These are phyloP conservation scores for Sitta europaea DNA, from an alignment of 2,113 vertebrate species.

Conservation along the genomic window DNA sequence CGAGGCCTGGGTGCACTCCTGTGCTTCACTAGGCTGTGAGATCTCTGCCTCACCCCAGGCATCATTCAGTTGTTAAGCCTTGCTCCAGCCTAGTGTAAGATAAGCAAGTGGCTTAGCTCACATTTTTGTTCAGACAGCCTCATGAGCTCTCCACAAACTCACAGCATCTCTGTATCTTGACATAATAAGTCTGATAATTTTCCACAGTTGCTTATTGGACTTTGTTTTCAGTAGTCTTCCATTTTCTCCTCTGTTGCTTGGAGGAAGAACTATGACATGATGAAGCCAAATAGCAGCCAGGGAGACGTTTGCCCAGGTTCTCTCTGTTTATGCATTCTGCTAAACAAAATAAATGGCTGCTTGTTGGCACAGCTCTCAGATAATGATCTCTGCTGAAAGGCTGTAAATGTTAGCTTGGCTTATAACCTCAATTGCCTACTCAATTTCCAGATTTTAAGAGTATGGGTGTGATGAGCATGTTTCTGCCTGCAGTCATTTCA, in stretches of 20 bases:
- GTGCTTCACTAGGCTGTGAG: not conserved
- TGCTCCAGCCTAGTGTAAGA: not conserved
- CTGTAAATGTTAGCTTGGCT: not conserved
- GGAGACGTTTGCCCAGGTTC: not conserved
- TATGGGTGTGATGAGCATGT: not conserved
- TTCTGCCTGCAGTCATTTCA: not conserved
- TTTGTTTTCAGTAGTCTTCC: not conserved
- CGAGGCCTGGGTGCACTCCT: rapidly evolving
- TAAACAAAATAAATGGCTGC: not conserved
- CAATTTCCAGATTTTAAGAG: not conserved
- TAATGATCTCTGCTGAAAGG: not conserved
- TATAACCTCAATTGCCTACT: not conserved
- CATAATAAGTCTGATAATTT: not conserved
- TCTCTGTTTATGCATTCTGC: not conserved
- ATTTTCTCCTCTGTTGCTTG: not conserved
- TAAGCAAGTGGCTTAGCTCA: not conserved
- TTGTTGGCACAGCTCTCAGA: not conserved
- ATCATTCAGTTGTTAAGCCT: not conserved
- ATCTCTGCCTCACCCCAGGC: not conserved
- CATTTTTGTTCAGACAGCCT: not conserved
- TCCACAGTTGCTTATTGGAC: not conserved
- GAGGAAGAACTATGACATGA: not conserved
- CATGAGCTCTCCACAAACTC: not conserved
- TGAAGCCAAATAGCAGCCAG: not conserved
- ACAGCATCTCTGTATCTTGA: not conserved